phyloP scores from a whole-genome alignment of 2,113 vertebrate species.

The Nycticryphes semicollaris region DNA sequence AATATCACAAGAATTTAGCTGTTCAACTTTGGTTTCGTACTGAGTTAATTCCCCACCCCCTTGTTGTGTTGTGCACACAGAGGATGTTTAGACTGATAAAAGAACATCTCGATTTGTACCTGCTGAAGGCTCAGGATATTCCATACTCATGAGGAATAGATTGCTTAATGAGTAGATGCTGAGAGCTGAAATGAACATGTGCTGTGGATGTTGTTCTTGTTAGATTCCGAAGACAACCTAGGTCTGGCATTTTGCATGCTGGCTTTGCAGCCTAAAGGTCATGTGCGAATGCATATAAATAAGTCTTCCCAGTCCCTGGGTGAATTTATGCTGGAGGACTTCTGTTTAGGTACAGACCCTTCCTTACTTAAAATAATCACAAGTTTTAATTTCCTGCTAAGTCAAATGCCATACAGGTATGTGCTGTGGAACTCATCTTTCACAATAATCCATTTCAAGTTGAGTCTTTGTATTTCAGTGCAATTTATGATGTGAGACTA shows the following conservation, averaged over 20 bases:
- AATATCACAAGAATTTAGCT: neutral
- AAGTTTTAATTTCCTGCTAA: neutral
- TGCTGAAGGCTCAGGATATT: neutral
- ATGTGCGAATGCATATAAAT: neutral
- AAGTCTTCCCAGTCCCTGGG: neutral
- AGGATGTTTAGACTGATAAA: neutral
- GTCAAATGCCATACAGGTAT: neutral
- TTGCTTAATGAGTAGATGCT: conserved; percentile 16
- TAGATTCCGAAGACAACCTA: neutral
- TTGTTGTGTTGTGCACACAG: too few species aligned
- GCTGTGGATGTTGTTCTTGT: neutral
- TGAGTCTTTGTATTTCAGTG: too few species aligned
- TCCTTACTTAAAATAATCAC: neutral
- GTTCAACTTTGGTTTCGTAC: neutral
- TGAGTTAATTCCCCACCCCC: too few species aligned
- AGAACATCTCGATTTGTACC: neutral
- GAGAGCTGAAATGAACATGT: neutral
- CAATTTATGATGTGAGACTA: too few species aligned
- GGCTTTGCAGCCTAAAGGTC: neutral
- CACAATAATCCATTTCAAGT: too few species aligned
- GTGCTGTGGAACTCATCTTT: too few species aligned
- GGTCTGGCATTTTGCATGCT: neutral
- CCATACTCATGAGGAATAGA: neutral
- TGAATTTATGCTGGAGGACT: neutral
- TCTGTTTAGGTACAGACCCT: neutral